These are phyloP conservation scores for Cydia strobilella DNA, from an alignment of 1,140 invertebrate species.

Conservation along the genomic window DNA sequence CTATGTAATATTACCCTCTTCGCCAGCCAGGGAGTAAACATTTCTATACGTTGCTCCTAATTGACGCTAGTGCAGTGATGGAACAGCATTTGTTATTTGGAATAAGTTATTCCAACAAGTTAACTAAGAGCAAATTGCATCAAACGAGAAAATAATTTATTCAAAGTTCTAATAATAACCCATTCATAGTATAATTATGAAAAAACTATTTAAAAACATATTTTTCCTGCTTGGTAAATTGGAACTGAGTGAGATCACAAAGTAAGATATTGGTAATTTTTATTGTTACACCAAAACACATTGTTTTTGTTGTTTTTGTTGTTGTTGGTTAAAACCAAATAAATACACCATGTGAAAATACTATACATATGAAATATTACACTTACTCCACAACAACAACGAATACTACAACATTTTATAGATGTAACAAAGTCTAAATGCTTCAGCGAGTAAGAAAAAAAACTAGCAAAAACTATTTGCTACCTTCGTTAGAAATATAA, in stretches of 20 bases:
- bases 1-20: background rate
- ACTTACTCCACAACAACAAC: background rate
- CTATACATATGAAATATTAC: background rate
- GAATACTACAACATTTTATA: background rate
- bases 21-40: background rate
- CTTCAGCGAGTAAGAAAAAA: conserved; percentile 9
- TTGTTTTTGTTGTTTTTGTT: too few relatives aligned
- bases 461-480: background rate
- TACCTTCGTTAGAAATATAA: background rate
- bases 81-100: background rate
- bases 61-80: background rate
- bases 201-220: too few relatives aligned
- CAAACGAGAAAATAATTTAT: too few relatives aligned
- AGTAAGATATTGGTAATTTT: background rate
- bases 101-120: background rate
- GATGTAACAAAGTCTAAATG: background rate
- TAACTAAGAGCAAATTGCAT: too few relatives aligned
- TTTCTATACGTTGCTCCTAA: background rate
- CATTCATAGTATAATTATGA: too few relatives aligned
- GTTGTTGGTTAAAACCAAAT: too few relatives aligned
- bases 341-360: background rate
- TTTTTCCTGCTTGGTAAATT: background rate
- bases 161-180: too few relatives aligned
- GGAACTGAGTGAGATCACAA: background rate
- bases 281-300: too few relatives aligned